phyloP scores from a whole-genome alignment of 23 tunicate species.

The Corella eumyota region DNA sequence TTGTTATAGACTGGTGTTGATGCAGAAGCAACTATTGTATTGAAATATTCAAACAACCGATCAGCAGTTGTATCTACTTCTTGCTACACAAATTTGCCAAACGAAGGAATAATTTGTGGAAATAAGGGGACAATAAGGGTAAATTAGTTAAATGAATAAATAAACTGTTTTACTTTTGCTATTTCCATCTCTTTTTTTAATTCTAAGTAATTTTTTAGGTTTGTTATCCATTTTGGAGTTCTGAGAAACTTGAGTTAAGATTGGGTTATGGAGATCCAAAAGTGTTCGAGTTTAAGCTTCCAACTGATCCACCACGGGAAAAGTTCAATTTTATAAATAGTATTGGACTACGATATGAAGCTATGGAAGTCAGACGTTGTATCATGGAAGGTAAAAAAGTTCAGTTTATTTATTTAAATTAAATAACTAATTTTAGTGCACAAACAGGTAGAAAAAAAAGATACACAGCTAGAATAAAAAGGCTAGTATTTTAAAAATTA shows the following conservation, averaged over 20 bases:
- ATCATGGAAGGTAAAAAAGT: slow-evolving; percentile 32
- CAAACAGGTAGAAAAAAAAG: too few species aligned
- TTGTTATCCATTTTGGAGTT: slow-evolving; percentile 35
- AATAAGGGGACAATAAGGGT: slow-evolving; percentile 56
- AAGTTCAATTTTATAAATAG: slow-evolving; percentile 39
- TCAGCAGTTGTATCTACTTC: slow-evolving; percentile 53
- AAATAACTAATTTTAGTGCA: too few species aligned
- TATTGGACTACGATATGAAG: slow-evolving; percentile 58
- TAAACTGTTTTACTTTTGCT: too few species aligned
- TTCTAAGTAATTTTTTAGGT: slow-evolving; percentile 6
- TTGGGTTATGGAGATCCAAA: slow-evolving; percentile 1
- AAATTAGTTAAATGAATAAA: neutral
- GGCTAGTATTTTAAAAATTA: too few species aligned
- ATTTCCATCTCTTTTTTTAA: too few species aligned
- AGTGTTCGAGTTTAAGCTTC: slow-evolving; percentile 24
- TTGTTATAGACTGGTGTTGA: slow-evolving; percentile 57
- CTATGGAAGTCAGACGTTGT: slow-evolving; percentile 62
- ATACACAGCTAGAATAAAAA: too few species aligned
- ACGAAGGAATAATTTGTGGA: slow-evolving; percentile 47
- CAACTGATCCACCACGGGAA: neutral
- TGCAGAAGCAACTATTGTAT: slow-evolving; percentile 13
- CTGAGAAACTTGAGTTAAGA: slow-evolving; percentile 15
- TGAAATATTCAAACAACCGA: slow-evolving; percentile 42
- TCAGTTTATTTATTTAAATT: too few species aligned
- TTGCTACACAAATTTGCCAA: slow-evolving; percentile 9